Evolutionary conservation across 2,113 vertebrate genomes (phyloP), one percentile per base, ranked within the genome.

Genomic region (Mionectes macconnelli): DNA sequence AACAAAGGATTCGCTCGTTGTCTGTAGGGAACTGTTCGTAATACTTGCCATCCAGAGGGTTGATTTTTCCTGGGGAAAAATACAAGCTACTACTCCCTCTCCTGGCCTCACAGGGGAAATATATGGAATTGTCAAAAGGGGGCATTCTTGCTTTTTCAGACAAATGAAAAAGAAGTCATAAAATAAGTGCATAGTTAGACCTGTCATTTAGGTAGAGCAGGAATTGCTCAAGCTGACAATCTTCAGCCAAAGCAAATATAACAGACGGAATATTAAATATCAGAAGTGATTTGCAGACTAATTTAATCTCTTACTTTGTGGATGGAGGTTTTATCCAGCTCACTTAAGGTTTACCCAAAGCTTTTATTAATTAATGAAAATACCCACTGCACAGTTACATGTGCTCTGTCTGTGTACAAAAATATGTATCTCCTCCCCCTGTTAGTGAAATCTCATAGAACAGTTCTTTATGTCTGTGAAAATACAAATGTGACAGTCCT

Each of bases 71-170:
- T 89, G 28, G 62, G 76, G 85, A 87, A 91, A 96, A 97, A 84
- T n/a, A 33, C 28, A 91, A 88, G 67, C 84, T 87, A 83, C 75
- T 96, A 40, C 96, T 96, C 84, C 95, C 80, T 97, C 94, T 97
- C 47, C 93, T 95, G 89, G 92, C 81, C 80, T 96, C 77, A 49
- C 22, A 89, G 30, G 90, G 95, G 77, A 97, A 97, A 93, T 97
- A 96, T 87, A 77, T 70, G 60, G 63, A 97, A 62, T 89, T 87
- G 97, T 98, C 98, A 98, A 97, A 97, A 98, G 97, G 95, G 97
- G 97, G 97, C 97, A 97, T 97, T 97, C 96, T 98, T 98, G 98
- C 96, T 97, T 98, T 97, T 98, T 96, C 89, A 96, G 92, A 97
- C 42, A 77, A 84, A 77, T 75, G 86, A 87, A 94, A 87, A 72